These are phyloP conservation scores for Lagopus muta DNA, from an alignment of 2,113 vertebrate species.

Conservation along the genomic window DNA sequence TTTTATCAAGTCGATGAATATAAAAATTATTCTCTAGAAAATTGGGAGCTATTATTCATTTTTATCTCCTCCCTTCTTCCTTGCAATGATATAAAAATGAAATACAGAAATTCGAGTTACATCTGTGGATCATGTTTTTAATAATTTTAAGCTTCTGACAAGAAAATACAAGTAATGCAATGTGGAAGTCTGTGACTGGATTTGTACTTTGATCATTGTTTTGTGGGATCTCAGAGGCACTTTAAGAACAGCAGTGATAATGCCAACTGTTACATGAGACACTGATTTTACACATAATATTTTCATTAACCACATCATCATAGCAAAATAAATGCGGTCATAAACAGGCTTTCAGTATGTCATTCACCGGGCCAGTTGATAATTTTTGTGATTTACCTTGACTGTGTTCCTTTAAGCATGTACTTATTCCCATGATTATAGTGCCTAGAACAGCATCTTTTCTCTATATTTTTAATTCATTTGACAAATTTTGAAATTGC, in stretches of 20 bases:
- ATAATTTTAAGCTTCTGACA: neutral
- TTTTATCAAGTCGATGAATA: neutral
- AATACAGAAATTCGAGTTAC: neutral
- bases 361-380: neutral
- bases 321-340: neutral
- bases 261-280: neutral
- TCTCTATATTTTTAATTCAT: neutral
- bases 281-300: neutral
- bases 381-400: neutral
- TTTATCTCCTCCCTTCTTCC: neutral
- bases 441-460: neutral
- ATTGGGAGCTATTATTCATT: neutral
- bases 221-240: accelerated
- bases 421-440: slow-evolving; percentile 17
- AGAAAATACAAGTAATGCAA: neutral
- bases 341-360: neutral
- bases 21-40: neutral
- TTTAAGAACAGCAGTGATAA: neutral
- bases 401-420: slow-evolving; percentile 57
- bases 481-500: neutral
- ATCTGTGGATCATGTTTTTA: neutral
- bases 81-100: neutral
- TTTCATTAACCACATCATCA: neutral
- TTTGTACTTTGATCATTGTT: neutral
- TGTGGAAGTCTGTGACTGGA: neutral